These are phyloP conservation scores for Sorex fumeus DNA, from an alignment of 2,113 vertebrate genomes.

Conservation along the genomic window DNA sequence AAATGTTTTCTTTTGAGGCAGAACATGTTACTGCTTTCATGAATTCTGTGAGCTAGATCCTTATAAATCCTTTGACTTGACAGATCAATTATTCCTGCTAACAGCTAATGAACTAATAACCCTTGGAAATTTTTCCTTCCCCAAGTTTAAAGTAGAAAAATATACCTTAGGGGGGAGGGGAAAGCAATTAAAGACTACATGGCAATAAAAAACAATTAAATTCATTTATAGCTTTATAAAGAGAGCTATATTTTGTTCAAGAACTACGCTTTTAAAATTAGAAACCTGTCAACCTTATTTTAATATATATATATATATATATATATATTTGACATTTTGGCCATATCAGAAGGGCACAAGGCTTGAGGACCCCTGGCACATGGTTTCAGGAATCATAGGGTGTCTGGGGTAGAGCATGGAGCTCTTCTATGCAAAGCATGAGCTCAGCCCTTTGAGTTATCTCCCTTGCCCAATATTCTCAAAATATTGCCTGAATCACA, in stretches of 20 bases:
- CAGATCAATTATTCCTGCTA: constrained; percentile 71
- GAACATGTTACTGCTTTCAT: constrained; percentile 75
- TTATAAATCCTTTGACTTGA: constrained; percentile 74
- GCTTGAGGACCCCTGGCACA: too few species aligned
- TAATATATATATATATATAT: constrained; percentile 67
- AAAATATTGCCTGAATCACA: constrained; percentile 45
- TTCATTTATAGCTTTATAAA: constrained; percentile 72
- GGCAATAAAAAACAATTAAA: constrained; percentile 71
- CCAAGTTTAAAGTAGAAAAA: constrained; percentile 64
- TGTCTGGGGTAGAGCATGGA: too few species aligned
- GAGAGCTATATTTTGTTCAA: constrained; percentile 58
- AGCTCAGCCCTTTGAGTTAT: too few species aligned
- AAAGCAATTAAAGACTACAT: constrained; percentile 65
- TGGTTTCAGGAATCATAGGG: too few species aligned
- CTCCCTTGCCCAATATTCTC: constrained; percentile 20
- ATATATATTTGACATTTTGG: too few species aligned
- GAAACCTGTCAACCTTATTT: constrained; percentile 48
- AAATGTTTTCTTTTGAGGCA: constrained; percentile 78
- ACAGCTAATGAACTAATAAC: constrained; percentile 70
- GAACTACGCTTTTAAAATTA: constrained; percentile 72
- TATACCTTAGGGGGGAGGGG: background rate
- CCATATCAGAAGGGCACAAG: too few species aligned
- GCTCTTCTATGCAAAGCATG: too few species aligned
- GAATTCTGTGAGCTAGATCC: constrained; percentile 68
- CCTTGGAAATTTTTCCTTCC: constrained; percentile 69